A percentile compares a stretch with the other conserved stretches of the same genome.
phyloP scores from a whole-genome alignment of 2,797 vertebrate species.

The Argentina silus region DNA sequence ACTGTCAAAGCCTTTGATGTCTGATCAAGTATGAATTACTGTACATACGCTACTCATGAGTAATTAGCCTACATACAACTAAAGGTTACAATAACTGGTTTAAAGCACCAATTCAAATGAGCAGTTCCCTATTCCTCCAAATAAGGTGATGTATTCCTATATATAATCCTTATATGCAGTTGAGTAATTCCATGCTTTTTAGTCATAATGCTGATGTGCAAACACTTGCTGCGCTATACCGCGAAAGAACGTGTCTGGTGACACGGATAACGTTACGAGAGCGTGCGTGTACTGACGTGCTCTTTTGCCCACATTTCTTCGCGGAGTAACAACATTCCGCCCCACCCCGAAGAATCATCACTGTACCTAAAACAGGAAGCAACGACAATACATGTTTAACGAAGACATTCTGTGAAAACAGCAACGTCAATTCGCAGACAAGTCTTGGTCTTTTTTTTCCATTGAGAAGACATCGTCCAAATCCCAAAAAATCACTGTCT shows the following conservation, averaged over 20 bases:
- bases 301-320: conserved; percentile 52
- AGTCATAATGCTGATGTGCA: not conserved
- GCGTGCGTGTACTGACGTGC: conserved; percentile 60
- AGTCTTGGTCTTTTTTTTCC: conserved; percentile 19
- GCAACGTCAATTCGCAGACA: conserved; percentile 28
- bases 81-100: no score
- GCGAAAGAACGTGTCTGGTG: conserved; percentile 4
- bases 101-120: no score
- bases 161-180: no score
- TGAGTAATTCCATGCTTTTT: not conserved
- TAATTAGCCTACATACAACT: no score
- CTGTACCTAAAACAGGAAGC: conserved; percentile 79
- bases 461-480: conserved; percentile 32
- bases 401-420: conserved; percentile 39
- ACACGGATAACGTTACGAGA: conserved; percentile 19
- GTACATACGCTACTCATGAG: no score
- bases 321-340: conserved; percentile 66
- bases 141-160: no score
- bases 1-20: no score
- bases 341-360: conserved; percentile 73
- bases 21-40: no score
- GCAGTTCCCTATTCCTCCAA: no score
- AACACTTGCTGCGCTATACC: not conserved
- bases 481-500: conserved; percentile 53
- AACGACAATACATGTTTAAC: conserved; percentile 48